Percentiles rank a stretch among this genome's conserved stretches.
Conservation (phyloP, 2,113 vertebrate species). For the Oncorhynchus gorbuscha region DNA sequence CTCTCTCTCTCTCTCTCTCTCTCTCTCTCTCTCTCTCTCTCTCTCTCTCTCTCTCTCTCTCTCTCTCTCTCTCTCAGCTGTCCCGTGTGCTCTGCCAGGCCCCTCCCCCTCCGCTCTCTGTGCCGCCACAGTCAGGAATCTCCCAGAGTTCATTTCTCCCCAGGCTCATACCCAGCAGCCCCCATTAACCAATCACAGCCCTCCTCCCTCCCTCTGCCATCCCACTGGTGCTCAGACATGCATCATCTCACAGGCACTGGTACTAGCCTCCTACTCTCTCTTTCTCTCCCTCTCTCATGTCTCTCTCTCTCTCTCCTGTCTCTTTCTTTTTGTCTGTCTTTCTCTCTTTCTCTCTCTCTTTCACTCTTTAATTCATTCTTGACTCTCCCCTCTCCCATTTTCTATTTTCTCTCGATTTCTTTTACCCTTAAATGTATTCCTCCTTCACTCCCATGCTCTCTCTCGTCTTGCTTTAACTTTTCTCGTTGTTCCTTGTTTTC, state of each 20-base stretch:
- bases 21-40: neutral
- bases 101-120: neutral
- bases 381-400: neutral
- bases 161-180: neutral
- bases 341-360: neutral
- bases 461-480: neutral
- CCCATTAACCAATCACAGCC: neutral
- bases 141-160: conserved; percentile 1
- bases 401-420: neutral
- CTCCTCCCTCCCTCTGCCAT: neutral
- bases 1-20: neutral
- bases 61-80: no score
- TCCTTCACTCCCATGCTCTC: no score
- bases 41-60: neutral
- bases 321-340: neutral
- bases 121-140: neutral
- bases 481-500: neutral
- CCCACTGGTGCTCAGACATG: neutral
- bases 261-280: no score
- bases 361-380: neutral
- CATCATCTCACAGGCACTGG: no score
- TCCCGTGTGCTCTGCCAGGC: neutral
- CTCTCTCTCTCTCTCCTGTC: neutral
- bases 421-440: neutral
- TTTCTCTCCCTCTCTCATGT: no score